Evolutionary conservation across 2,888 invertebrate genomes (phyloP).

Genomic region (Phania funesta): DNA sequence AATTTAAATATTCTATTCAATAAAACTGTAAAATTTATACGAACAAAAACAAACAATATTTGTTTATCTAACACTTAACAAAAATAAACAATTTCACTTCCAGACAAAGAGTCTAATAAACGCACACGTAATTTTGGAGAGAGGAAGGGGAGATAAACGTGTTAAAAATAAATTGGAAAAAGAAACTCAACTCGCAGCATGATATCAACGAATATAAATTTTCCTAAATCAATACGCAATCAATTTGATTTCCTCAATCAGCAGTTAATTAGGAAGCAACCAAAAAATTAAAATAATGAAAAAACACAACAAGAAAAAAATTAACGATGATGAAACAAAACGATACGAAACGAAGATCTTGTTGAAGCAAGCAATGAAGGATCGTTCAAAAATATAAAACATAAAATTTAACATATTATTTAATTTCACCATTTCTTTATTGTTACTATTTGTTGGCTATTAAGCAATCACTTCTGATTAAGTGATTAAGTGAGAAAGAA

Average conservation of each 20-base stretch:
- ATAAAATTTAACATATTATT: too few relatives aligned
- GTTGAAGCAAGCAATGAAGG: not conserved
- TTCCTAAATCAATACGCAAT: constrained; percentile 70
- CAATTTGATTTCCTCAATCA: constrained; percentile 76
- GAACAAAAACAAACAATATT: constrained; percentile 28
- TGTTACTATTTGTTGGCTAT: not conserved
- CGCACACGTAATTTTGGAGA: not conserved
- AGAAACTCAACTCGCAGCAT: constrained; percentile 62
- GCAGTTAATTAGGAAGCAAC: constrained; percentile 73
- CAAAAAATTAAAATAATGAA: not conserved
- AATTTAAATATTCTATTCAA: not conserved
- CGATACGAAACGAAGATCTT: not conserved
- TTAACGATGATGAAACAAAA: not conserved
- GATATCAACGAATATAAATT: constrained; percentile 59
- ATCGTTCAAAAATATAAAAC: too few relatives aligned
- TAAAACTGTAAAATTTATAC: constrained; percentile 3
- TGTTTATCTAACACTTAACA: constrained; percentile 57
- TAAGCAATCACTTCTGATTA: not conserved
- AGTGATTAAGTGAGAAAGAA: not conserved
- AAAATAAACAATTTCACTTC: constrained; percentile 38
- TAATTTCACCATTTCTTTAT: not conserved
- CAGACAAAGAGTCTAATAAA: constrained; percentile 48
- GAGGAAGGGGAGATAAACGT: not conserved
- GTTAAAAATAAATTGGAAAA: constrained; percentile 33
- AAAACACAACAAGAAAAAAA: not conserved